These are phyloP conservation scores for Frankliniella fusca DNA, from an alignment of 2,888 invertebrate genomes.

Conservation along the genomic window DNA sequence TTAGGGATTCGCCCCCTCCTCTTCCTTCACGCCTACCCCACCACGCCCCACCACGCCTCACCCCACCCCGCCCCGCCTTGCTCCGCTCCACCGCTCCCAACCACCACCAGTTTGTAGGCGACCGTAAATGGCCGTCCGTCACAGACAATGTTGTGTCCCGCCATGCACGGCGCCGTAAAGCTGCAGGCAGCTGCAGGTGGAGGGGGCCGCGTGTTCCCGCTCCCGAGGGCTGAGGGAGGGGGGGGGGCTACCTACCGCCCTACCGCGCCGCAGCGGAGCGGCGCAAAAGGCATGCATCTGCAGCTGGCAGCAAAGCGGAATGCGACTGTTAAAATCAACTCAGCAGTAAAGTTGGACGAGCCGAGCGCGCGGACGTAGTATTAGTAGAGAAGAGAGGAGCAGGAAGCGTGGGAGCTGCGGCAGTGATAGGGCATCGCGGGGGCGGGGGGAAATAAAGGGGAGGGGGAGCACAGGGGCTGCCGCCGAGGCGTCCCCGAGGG, in stretches of 20 bases:
- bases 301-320: neutral
- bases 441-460: neutral
- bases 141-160: constrained; percentile 10
- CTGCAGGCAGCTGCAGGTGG: neutral
- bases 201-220: too few relatives aligned
- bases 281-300: too few relatives aligned
- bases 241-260: too few relatives aligned
- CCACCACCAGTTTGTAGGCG: neutral
- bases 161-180: neutral
- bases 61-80: too few relatives aligned
- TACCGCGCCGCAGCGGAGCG: too few relatives aligned
- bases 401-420: neutral
- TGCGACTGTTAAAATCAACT: constrained; percentile 7
- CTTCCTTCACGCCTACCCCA: too few relatives aligned
- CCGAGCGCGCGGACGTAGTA: neutral
- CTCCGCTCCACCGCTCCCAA: too few relatives aligned
- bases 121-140: neutral
- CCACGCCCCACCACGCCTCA: too few relatives aligned
- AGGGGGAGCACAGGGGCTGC: neutral
- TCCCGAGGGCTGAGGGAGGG: neutral
- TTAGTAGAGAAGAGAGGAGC: neutral
- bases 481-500: neutral
- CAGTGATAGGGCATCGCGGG: neutral
- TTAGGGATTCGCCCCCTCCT: neutral
- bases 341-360: neutral